phyloP scores from a whole-genome alignment of 2,113 vertebrate genomes.

The Penelope pileata region DNA sequence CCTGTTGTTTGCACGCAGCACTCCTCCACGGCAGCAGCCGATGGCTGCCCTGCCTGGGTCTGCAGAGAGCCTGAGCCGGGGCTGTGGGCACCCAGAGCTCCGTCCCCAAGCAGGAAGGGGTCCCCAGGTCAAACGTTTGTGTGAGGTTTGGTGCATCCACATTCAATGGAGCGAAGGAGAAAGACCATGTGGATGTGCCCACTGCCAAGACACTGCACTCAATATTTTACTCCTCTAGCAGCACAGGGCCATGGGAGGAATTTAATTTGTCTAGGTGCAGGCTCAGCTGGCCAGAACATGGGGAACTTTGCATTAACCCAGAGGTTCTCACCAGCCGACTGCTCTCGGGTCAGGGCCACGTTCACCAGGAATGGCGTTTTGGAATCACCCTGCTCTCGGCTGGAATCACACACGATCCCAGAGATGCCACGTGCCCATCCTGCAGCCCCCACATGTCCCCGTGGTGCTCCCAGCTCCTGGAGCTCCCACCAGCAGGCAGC shows the following conservation, averaged over 20 bases:
- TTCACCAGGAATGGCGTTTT: background rate
- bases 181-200: rapidly evolving
- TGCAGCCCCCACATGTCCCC: background rate
- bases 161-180: rapidly evolving
- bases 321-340: background rate
- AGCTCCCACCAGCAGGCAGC: rapidly evolving
- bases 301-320: background rate
- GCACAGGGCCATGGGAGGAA: background rate
- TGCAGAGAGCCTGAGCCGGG: background rate
- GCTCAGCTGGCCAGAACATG: background rate
- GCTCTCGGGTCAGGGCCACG: background rate
- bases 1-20: background rate
- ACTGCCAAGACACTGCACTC: rapidly evolving
- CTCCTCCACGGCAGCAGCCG: background rate
- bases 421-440: background rate
- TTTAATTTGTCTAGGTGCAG: background rate
- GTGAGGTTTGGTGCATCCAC: rapidly evolving
- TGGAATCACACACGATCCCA: background rate
- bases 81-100: too few relatives aligned
- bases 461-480: background rate
- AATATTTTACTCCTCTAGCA: background rate
- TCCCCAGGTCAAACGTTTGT: rapidly evolving
- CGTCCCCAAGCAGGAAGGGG: rapidly evolving
- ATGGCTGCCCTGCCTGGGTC: rapidly evolving
- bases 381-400: background rate